Percentiles rank a stretch among this genome's conserved stretches.
phyloP scores from a whole-genome alignment of 1,140 invertebrate species.

The Condylostylus longicornis region DNA sequence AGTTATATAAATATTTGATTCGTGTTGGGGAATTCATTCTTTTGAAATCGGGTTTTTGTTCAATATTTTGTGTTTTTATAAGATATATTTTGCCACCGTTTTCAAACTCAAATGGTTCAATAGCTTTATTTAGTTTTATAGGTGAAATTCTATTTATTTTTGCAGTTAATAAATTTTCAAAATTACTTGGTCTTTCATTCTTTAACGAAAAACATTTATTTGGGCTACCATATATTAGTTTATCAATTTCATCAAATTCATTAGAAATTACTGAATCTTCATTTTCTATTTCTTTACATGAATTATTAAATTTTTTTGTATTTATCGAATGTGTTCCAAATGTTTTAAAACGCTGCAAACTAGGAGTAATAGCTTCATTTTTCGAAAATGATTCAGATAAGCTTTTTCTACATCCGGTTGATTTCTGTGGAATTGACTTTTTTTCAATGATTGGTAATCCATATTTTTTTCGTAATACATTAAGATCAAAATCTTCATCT shows the following conservation, averaged over 20 bases:
- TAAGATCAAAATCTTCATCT: too few relatives aligned
- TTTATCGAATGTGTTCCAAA: too few relatives aligned
- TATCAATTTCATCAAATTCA: slow-evolving; percentile 6
- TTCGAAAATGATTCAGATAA: too few relatives aligned
- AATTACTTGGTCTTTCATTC: slow-evolving; percentile 12
- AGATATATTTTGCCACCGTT: slow-evolving; percentile 17
- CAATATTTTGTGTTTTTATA: slow-evolving; percentile 10
- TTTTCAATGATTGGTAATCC: too few relatives aligned
- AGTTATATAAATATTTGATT: slow-evolving; percentile 21
- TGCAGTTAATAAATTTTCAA: slow-evolving; percentile 16
- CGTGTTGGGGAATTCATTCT: slow-evolving; percentile 15
- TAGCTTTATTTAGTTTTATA: neutral
- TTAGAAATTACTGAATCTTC: neutral
- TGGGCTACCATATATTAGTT: slow-evolving; percentile 11
- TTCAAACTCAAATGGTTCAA: slow-evolving; percentile 11
- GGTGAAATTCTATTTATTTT: slow-evolving; percentile 14
- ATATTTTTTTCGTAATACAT: too few relatives aligned
- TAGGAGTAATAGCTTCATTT: too few relatives aligned
- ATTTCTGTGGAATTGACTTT: too few relatives aligned
- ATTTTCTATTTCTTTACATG: slow-evolving; percentile 1
- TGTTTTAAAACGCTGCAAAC: too few relatives aligned
- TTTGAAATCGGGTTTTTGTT: slow-evolving; percentile 19
- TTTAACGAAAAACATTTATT: neutral
- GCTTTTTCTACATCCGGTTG: too few relatives aligned
- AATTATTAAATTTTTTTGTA: slow-evolving; percentile 15